Evolutionary conservation across 1,140 invertebrate species (phyloP), one percentile per base, ranked within the genome.

Genomic region (Chironomus striatipennis): DNA sequence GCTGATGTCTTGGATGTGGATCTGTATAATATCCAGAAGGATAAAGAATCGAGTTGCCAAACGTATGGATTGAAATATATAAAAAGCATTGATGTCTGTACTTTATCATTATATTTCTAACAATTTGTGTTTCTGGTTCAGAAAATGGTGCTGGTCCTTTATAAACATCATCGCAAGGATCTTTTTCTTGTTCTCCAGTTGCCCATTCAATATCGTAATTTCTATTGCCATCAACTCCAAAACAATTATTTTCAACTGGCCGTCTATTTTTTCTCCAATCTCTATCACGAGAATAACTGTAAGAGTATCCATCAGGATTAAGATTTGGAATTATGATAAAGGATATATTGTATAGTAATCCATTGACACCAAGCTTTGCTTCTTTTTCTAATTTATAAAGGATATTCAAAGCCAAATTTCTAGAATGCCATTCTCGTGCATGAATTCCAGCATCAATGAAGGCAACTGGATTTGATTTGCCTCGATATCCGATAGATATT

Each of bases 141-240:
- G 92, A 93, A 79, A 93, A 93, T 0, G 91, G 86, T 12, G 81
- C 79, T 0, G 87, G 82, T 0, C 93, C 93, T 12, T 88, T 86
- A 79, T 88, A 95, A 0, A 88, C 90, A 42, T 91, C 88, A 4
- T 83, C 83, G 77, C 88, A 88, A 1, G 84, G 84, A 20, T 18
- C 7, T 7, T 21, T 18, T 12, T 70, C 65, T 10, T 21, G n/a
- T 20, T 70, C 18, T 20, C 65, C 65, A 17, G 7, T 20, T 20
- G 17, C 6, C 65, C 65, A 70, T 5, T 20, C 8, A 47, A 77
- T 79, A 7, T 81, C 87, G 76, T 86, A 89, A 75, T 89, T 89
- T 5, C 88, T 79, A 76, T 89, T 89, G 0, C 85, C 81, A 76
- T 89, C 88, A 0, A 85, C 84, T 5, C 88, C 88, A 7, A 67